Evolutionary conservation across 2,113 vertebrate genomes (phyloP), one percentile per base, ranked within the genome.

Genomic region (Pyrgilauda ruficollis): DNA sequence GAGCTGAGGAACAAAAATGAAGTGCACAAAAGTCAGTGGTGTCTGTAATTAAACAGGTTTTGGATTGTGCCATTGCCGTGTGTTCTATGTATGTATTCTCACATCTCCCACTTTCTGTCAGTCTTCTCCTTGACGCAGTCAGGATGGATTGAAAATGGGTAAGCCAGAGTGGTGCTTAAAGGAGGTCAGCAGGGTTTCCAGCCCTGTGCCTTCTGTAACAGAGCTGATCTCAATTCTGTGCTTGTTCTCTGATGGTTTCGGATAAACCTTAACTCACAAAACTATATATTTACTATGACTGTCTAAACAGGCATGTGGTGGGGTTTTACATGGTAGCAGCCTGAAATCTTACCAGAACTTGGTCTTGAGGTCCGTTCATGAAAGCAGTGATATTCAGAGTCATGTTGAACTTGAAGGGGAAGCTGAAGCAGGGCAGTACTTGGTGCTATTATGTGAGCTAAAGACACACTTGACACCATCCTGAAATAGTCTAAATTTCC

Each of bases 271-370:
- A 37, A 52, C 43, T 84, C 52, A 37, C 11, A 16, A 58, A 84
- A 24, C 2, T 3, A 0, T 33, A 0, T 43, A 5, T 63, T 77
- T 43, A 19, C 6, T n/a, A 1, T 4, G 21, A 19, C 28, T 56
- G 31, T 28, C 39, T 64, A 6, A 61, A 33, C 21, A 35, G 26
- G 6, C 4, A 4, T 1, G 12, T 12, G 53, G 22, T 39, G 22
- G 30, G 14, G 22, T 13, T 76, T 85, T 73, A 14, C 6, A 15
- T 33, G 11, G 78, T 20, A 76, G 46, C 15, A 73, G 6, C 24
- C 33, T 43, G 23, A 50, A 94, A 46, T 87, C 20, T 8, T 41
- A 12, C 3, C 12, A 50, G 56, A 69, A 30, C 30, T 74, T 76
- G 12, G 22, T 53, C 59, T 83, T 0, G 1, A 86, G 50, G 24